phyloP scores from a whole-genome alignment of 2,113 vertebrate species.

The Coregonus clupeaformis region DNA sequence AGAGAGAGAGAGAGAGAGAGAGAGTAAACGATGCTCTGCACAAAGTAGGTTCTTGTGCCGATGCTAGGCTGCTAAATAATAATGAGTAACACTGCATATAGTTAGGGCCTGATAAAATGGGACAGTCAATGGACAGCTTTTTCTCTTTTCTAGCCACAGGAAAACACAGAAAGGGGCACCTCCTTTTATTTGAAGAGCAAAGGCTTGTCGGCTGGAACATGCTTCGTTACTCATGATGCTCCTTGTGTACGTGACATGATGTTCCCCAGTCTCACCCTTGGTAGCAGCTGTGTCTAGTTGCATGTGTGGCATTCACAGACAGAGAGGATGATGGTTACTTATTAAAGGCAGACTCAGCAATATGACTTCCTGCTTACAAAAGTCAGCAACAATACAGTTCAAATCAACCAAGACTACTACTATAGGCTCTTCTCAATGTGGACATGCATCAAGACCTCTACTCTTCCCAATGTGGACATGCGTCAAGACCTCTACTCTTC shows the following conservation, averaged over 20 bases:
- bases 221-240: not conserved
- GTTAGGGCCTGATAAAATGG: conserved; percentile 34
- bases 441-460: too few species aligned
- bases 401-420: too few species aligned
- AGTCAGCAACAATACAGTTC: too few species aligned
- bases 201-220: not conserved
- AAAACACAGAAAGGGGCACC: conserved; percentile 9
- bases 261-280: not conserved
- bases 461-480: too few species aligned
- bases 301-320: not conserved
- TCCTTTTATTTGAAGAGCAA: not conserved
- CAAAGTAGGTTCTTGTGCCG: conserved; percentile 28
- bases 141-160: too few species aligned
- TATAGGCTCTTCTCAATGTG: too few species aligned
- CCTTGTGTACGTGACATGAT: not conserved
- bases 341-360: too few species aligned
- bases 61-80: conserved; percentile 39
- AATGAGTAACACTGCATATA: conserved; percentile 43
- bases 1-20: conserved; percentile 1
- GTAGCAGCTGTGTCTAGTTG: not conserved
- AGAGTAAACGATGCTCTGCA: conserved; percentile 20
- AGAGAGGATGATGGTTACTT: too few species aligned
- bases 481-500: too few species aligned
- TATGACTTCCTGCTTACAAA: too few species aligned
- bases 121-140: conserved; percentile 23